Percentiles rank a stretch among this genome's conserved stretches.
phyloP scores from a whole-genome alignment of 2,113 vertebrate genomes.

The Hyaena hyaena region DNA sequence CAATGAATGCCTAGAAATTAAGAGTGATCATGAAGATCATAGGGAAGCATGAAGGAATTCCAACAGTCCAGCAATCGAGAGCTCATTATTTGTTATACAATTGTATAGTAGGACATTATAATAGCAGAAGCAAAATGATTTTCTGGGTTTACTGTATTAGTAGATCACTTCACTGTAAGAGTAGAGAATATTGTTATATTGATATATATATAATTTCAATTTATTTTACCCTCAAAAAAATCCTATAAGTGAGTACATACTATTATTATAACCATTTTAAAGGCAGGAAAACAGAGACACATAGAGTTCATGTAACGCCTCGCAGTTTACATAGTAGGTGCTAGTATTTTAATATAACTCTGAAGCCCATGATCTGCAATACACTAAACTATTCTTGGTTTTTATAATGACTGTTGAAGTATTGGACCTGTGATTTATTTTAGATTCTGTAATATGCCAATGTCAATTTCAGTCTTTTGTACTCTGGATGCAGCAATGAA shows the following conservation, averaged over 20 bases:
- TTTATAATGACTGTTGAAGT: neutral
- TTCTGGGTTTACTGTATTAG: neutral
- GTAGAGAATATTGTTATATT: neutral
- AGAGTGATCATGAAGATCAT: neutral
- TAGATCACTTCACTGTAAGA: neutral
- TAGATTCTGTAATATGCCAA: neutral
- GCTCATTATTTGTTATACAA: neutral
- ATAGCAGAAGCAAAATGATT: neutral
- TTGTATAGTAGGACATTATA: neutral
- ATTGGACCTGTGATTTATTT: neutral
- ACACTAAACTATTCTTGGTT: neutral
- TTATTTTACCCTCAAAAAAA: constrained; percentile 7
- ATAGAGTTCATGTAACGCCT: neutral
- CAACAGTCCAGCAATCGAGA: neutral
- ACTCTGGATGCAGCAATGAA: neutral
- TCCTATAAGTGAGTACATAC: neutral
- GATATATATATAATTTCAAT: neutral
- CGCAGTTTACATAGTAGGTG: neutral
- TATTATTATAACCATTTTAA: neutral
- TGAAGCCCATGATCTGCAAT: neutral
- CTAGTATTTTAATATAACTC: neutral
- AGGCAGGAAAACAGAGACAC: neutral
- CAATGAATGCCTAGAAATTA: neutral
- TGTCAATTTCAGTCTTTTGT: neutral
- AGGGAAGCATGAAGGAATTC: neutral